Conservation (phyloP, 53 echinoderm and acorn worm genomes). For the Antedon mediterranea region DNA sequence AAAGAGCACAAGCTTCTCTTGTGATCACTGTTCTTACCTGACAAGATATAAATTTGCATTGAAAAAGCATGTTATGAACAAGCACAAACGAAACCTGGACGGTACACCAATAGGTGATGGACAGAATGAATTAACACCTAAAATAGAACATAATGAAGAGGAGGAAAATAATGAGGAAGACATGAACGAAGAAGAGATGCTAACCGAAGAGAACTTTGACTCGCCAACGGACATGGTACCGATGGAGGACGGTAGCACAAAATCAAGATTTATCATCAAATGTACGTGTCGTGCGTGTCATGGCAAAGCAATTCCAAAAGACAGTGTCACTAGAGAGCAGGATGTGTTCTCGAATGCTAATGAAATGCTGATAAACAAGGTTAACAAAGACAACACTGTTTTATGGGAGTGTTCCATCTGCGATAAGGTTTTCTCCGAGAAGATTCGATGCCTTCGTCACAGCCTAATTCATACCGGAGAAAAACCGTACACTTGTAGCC, state of each 20-base stretch:
- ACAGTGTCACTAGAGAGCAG: background rate
- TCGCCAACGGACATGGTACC: background rate
- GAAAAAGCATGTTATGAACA: constrained; percentile 10
- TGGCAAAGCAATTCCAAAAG: background rate
- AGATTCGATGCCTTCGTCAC: background rate
- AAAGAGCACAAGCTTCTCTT: constrained; percentile 22
- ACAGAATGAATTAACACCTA: background rate
- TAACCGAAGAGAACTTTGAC: background rate
- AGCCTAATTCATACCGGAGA: background rate
- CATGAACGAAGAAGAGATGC: background rate
- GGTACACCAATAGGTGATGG: background rate
- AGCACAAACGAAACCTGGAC: background rate
- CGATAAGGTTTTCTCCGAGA: background rate
- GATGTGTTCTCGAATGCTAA: background rate
- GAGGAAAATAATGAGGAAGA: too few relatives aligned
- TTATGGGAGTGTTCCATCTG: background rate
- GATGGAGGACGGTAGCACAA: background rate
- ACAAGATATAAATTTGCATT: constrained; percentile 22
- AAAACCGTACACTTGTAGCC: background rate
- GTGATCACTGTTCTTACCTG: constrained; percentile 21
- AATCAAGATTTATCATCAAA: background rate
- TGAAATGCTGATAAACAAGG: background rate
- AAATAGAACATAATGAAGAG: background rate
- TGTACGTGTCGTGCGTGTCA: background rate
- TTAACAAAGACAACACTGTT: background rate